Evolutionary conservation across 2,797 vertebrate species (phyloP), one percentile per base, ranked within the genome.

Genomic region (Gymnoscopelus braueri): DNA sequence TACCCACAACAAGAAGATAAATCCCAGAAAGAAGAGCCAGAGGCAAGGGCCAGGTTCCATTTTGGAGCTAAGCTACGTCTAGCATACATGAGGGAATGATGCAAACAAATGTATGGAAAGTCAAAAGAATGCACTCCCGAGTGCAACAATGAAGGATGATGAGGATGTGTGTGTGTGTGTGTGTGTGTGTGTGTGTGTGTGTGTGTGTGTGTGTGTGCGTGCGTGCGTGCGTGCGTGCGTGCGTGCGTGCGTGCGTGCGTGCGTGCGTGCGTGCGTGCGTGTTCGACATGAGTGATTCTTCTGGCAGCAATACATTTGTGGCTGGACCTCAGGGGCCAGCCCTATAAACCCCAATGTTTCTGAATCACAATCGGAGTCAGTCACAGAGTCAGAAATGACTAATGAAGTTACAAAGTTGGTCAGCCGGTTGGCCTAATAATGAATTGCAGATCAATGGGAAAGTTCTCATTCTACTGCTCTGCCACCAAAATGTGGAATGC

Each of bases 21-120:
- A 77, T 73, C 54, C 49, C 64, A 23, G 64, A 44, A 83, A 81
- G 82, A 83, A 78, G 82, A 84, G 81, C 82, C 72, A 71, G 67
- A n/a, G 60, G 55, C 72, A 78, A 83, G 81, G 85, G 84, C 78
- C 61, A 35, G 32, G 32, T 35, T 35, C 32, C 32, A 35, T 35
- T 35, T 35, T 6, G 5, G 32, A 35, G 32, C 26, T n/a, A 4
- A 60, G 69, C 19, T 48, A 29, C 5, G 8, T 44, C 63, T 54
- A 62, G 19, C 5, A 63, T 39, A 13, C 14, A 48, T 15, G 15
- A 52, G 3, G 19, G 7, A 51, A 9, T 39, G 13, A 47, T 61
- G 10, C 26, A 29, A 23, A 52, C 5, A 9, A 29, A 12, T 5
- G 29, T 60, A 23, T 54, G 52, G 8, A 29, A 3, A 23, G 15